A percentile compares a stretch with the other conserved stretches of the same genome.
Evolutionary conservation across 2,113 vertebrate species (phyloP).

Genomic region (Sialia sialis): DNA sequence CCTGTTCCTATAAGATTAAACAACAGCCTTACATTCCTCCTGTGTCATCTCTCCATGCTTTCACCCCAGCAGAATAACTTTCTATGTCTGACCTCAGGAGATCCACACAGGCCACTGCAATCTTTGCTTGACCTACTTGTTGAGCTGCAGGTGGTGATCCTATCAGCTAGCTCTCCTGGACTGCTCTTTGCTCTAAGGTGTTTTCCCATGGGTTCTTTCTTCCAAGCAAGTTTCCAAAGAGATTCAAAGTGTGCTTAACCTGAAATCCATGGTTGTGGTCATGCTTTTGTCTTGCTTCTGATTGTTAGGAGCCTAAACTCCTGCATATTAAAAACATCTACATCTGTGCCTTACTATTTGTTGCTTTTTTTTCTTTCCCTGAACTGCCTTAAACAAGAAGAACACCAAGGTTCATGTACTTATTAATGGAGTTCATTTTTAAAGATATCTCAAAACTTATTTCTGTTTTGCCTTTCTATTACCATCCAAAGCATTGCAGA

Average conservation of each 20-base stretch:
- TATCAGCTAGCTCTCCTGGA: neutral
- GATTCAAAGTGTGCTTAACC: neutral
- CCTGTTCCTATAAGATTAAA: neutral
- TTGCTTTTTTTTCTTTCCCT: neutral
- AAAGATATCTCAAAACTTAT: neutral
- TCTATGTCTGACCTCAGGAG: neutral
- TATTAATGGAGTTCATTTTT: neutral
- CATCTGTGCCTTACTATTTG: neutral
- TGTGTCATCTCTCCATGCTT: neutral
- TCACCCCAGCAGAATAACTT: neutral
- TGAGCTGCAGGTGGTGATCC: neutral
- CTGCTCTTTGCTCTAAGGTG: neutral
- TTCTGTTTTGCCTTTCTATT: neutral
- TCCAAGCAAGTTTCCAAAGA: neutral
- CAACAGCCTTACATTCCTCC: neutral
- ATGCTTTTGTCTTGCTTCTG: neutral
- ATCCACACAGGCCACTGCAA: neutral
- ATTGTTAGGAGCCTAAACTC: neutral
- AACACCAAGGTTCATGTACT: fast-evolving
- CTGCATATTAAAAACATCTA: neutral
- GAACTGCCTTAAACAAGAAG: neutral
- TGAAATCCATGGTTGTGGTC: neutral
- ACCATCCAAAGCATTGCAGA: neutral
- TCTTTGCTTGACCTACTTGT: neutral
- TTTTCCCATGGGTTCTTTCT: neutral